These are phyloP conservation scores for Heliornis fulica DNA, from an alignment of 2,113 vertebrate species.

Conservation along the genomic window DNA sequence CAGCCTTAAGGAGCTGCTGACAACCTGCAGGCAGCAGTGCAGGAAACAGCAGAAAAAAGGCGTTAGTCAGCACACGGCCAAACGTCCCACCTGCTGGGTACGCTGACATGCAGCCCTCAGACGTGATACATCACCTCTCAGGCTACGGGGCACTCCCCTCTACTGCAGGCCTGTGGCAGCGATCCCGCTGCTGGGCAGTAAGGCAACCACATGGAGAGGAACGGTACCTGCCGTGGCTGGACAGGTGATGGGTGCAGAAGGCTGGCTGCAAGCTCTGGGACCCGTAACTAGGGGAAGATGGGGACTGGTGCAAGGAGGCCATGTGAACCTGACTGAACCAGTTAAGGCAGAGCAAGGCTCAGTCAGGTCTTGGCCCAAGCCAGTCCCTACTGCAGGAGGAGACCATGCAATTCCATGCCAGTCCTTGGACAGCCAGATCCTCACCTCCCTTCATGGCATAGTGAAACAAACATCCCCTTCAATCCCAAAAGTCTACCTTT, in stretches of 20 bases:
- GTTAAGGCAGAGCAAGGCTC: not conserved
- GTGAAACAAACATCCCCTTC: not conserved
- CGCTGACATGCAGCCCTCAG: not conserved
- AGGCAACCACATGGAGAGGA: not conserved
- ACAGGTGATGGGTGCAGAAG: rapidly evolving
- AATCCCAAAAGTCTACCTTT: not conserved
- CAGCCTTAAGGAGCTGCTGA: not conserved
- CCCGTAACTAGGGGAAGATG: not conserved
- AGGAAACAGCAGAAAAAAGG: not conserved
- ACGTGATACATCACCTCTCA: not conserved
- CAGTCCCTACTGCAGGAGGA: not conserved
- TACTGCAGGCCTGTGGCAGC: not conserved
- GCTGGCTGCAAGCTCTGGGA: not conserved
- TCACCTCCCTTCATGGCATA: not conserved
- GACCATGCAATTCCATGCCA: not conserved
- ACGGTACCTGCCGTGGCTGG: not conserved
- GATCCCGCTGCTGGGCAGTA: not conserved
- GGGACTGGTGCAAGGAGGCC: not conserved
- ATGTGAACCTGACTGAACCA: not conserved
- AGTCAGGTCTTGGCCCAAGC: not conserved
- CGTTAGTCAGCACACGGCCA: not conserved
- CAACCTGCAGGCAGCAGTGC: not conserved
- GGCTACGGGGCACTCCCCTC: not conserved
- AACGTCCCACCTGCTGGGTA: not conserved
- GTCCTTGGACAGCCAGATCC: not conserved